Percentiles rank a stretch among this genome's conserved stretches.
Conservation (phyloP, 1,140 invertebrate species). For the Brachionus sp. region DNA sequence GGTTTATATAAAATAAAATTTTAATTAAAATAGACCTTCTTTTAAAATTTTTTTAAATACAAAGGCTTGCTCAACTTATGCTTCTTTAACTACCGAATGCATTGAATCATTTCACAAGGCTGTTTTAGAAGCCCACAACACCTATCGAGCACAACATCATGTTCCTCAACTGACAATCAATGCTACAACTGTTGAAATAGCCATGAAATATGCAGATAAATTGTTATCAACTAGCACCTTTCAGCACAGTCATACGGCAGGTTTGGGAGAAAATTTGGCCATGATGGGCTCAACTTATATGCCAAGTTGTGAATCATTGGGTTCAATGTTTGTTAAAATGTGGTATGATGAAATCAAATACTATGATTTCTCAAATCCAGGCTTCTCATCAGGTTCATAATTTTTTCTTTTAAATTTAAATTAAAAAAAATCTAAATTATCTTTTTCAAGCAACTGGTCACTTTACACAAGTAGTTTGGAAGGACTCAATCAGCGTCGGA, state of each 20-base stretch:
- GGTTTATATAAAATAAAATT: too few species aligned
- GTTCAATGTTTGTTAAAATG: neutral
- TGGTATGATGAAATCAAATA: neutral
- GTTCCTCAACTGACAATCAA: slow-evolving; percentile 67
- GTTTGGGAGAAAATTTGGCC: slow-evolving; percentile 13
- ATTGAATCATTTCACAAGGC: neutral
- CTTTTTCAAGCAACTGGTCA: slow-evolving; percentile 47
- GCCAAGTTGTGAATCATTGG: neutral
- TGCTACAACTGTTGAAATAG: slow-evolving; percentile 64
- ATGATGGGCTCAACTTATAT: neutral
- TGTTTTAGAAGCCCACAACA: slow-evolving; percentile 68
- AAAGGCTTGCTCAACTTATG: neutral
- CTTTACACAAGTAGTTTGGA: slow-evolving; percentile 64
- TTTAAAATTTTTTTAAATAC: neutral
- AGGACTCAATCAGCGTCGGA: slow-evolving; percentile 67
- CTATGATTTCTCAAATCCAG: neutral
- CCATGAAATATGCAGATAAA: slow-evolving; percentile 76
- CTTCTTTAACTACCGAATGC: neutral
- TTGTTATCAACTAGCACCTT: slow-evolving; percentile 68
- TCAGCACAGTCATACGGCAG: slow-evolving; percentile 65
- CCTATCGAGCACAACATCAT: slow-evolving; percentile 71
- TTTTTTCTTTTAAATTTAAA: neutral
- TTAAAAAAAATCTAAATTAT: neutral
- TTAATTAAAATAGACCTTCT: too few species aligned
- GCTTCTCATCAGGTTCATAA: neutral